A percentile compares a stretch with the other conserved stretches of the same genome.
Conservation (phyloP, 2,888 invertebrate species). For the Agonopterix heracliana region DNA sequence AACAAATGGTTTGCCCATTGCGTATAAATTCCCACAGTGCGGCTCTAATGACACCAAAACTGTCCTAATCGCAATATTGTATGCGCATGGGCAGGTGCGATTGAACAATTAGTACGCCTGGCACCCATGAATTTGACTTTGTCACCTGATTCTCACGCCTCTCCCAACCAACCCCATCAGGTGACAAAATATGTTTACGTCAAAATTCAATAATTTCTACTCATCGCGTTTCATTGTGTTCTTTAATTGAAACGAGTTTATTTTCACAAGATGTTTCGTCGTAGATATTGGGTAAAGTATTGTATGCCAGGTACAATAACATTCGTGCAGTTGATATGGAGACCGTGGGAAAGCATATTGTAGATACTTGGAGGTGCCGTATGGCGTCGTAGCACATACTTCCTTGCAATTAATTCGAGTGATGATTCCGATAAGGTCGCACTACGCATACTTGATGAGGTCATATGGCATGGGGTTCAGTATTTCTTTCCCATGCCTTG, state of each 20-base stretch:
- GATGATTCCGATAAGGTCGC: conserved; percentile 62
- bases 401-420: conserved; percentile 70
- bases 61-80: conserved; percentile 46
- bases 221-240: background rate
- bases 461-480: conserved; percentile 46
- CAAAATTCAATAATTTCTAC: background rate
- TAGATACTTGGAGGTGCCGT: conserved; percentile 43
- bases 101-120: conserved; percentile 46
- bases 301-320: too few species aligned
- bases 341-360: conserved; percentile 56
- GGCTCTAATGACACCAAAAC: conserved; percentile 43
- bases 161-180: conserved; percentile 9
- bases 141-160: conserved; percentile 49
- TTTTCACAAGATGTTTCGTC: too few species aligned
- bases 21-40: conserved; percentile 41
- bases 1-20: background rate
- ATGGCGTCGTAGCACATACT: conserved; percentile 52
- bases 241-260: too few species aligned
- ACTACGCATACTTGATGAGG: conserved; percentile 59
- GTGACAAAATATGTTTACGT: conserved; percentile 3
- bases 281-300: too few species aligned
- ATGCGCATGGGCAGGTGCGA: conserved; percentile 59
- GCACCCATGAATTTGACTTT: conserved; percentile 52
- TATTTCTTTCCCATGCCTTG: conserved; percentile 47
- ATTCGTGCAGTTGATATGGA: background rate